Percentiles rank a stretch among this genome's conserved stretches.
Conservation (phyloP, 2,797 vertebrate genomes). For the Labeo calbasu region DNA sequence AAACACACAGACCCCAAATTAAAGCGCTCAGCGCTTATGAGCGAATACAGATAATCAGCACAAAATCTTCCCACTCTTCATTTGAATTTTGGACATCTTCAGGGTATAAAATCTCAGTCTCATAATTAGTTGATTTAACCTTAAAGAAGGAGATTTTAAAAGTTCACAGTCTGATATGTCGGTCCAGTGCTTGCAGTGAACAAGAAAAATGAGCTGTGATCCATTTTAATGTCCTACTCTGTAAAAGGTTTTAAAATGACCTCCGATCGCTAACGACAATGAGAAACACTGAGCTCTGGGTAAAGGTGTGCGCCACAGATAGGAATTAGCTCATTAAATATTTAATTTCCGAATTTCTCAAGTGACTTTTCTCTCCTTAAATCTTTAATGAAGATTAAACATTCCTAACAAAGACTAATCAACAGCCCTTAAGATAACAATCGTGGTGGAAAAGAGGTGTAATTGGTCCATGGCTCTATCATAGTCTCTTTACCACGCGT, state of each 20-base stretch:
- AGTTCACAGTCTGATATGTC: conserved; percentile 53
- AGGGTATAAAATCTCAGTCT: conserved; percentile 19
- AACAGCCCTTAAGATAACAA: conserved; percentile 70
- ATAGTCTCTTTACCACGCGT: conserved; percentile 38
- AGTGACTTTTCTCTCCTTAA: conserved; percentile 70
- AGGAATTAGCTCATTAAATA: conserved; percentile 74
- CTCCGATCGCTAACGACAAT: conserved; percentile 58
- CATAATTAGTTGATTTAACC: conserved; percentile 55
- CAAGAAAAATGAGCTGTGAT: conserved; percentile 66
- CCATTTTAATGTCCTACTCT: conserved; percentile 62
- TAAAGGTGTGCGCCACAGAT: conserved; percentile 73
- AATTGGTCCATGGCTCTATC: conserved; percentile 61
- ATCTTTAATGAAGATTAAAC: conserved; percentile 80
- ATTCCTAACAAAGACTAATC: conserved; percentile 74
- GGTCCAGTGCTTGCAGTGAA: conserved; percentile 44
- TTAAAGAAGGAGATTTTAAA: conserved; percentile 50
- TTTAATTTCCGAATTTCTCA: conserved; percentile 72
- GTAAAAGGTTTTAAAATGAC: conserved; percentile 61
- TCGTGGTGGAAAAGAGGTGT: conserved; percentile 61
- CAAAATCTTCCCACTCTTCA: conserved; percentile 16
- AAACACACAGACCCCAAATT: conserved; percentile 20
- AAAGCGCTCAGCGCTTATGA: conserved; percentile 3
- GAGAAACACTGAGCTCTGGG: conserved; percentile 55
- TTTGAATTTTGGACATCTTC: conserved; percentile 32
- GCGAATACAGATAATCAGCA: neutral